phyloP scores from a whole-genome alignment of 2,113 vertebrate species.

The Microcebus murinus region DNA sequence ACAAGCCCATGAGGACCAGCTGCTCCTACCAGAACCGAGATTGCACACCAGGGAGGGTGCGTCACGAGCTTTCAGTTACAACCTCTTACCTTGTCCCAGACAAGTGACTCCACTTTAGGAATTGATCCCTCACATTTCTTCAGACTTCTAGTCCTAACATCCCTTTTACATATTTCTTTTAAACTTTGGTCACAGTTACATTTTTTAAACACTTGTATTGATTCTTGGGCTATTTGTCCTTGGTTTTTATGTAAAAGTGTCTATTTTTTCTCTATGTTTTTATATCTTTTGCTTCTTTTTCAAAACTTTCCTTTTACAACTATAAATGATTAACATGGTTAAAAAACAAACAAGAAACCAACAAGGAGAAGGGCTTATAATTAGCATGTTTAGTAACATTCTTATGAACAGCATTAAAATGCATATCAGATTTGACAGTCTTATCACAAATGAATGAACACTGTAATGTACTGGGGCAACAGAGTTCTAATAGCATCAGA shows the following conservation, averaged over 20 bases:
- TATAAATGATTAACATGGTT: neutral
- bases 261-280: neutral
- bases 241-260: neutral
- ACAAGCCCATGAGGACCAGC: neutral
- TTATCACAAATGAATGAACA: conserved; percentile 61
- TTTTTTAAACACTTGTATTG: conserved; percentile 14
- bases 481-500: conserved; percentile 34
- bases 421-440: conserved; percentile 46
- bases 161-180: neutral
- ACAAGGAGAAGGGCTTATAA: conserved; percentile 22
- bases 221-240: neutral
- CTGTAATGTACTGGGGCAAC: conserved; percentile 50
- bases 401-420: conserved; percentile 43
- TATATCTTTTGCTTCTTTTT: neutral
- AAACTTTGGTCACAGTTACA: neutral
- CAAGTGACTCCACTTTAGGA: neutral
- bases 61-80: neutral
- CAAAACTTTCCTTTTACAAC: neutral
- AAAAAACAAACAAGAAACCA: conserved; percentile 30
- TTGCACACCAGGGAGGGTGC: neutral
- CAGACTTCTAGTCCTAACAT: conserved; percentile 22
- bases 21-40: neutral
- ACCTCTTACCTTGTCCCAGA: neutral
- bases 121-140: neutral
- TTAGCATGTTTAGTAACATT: conserved; percentile 3